These are phyloP conservation scores for Terrapene triunguis DNA, from an alignment of 2,113 vertebrate genomes.

Conservation along the genomic window DNA sequence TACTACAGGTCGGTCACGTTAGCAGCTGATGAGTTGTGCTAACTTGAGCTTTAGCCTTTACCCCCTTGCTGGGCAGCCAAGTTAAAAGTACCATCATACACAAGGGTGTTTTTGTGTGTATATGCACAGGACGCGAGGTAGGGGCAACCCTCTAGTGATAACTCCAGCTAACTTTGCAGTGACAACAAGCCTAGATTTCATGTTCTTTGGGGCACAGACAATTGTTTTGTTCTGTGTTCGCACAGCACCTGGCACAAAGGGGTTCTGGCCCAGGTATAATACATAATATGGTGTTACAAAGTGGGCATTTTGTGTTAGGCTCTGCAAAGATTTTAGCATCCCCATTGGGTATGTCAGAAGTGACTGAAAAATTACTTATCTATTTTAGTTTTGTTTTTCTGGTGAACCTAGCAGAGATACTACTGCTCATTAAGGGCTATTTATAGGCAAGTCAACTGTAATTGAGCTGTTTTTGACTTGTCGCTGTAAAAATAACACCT, in stretches of 20 bases:
- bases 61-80: background rate
- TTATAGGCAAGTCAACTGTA: background rate
- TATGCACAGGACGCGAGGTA: background rate
- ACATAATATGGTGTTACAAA: background rate
- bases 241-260: background rate
- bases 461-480: background rate
- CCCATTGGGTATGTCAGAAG: background rate
- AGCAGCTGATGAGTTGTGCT: too few relatives aligned
- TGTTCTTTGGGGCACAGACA: background rate
- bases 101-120: too few relatives aligned
- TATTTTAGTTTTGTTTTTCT: background rate
- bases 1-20: background rate
- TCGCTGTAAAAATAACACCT: background rate
- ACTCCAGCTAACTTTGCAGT: background rate
- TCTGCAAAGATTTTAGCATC: background rate
- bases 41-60: background rate
- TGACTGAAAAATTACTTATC: accelerated
- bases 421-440: background rate
- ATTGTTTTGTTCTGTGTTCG: background rate
- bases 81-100: background rate
- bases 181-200: background rate
- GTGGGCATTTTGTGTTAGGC: background rate
- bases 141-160: background rate
- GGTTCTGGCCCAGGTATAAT: background rate
- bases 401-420: accelerated